Conservation (phyloP, 1,140 invertebrate genomes). For the Zaprionus vittiger region DNA sequence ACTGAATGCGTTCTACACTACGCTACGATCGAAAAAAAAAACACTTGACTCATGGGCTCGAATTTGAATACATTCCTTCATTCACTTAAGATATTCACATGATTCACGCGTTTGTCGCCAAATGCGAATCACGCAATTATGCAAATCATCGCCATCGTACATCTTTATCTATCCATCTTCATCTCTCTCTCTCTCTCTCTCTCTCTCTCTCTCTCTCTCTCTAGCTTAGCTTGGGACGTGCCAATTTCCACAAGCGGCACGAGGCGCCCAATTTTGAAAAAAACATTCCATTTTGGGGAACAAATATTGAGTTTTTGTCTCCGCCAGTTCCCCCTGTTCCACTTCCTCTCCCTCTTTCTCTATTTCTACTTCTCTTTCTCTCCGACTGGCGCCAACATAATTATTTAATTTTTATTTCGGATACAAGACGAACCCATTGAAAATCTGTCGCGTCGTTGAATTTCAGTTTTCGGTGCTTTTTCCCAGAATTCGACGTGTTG, state of each 20-base stretch:
- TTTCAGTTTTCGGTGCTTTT: slow-evolving; percentile 39
- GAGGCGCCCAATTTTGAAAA: slow-evolving; percentile 40
- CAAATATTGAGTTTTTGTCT: slow-evolving; percentile 57
- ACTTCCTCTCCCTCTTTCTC: background rate
- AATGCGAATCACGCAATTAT: slow-evolving; percentile 77
- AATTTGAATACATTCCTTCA: slow-evolving; percentile 31
- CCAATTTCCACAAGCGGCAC: slow-evolving; percentile 52
- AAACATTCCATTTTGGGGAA: slow-evolving; percentile 10
- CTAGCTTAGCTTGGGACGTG: slow-evolving; percentile 51
- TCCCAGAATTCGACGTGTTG: slow-evolving; percentile 64
- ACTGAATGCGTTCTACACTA: slow-evolving; percentile 9
- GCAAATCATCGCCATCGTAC: slow-evolving; percentile 58
- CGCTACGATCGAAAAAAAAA: slow-evolving; percentile 36
- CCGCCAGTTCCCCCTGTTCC: slow-evolving; percentile 43
- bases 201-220: slow-evolving; percentile 27
- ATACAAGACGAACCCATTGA: slow-evolving; percentile 55
- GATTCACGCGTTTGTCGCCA: slow-evolving; percentile 64
- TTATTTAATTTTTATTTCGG: slow-evolving; percentile 55
- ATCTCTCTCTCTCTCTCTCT: slow-evolving; percentile 29
- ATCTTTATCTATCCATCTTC: slow-evolving; percentile 54
- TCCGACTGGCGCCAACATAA: slow-evolving; percentile 62
- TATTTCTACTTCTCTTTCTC: background rate
- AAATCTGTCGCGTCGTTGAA: slow-evolving; percentile 61
- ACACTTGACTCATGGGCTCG: slow-evolving; percentile 21
- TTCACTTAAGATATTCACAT: slow-evolving; percentile 23